phyloP scores from a whole-genome alignment of 2,888 invertebrate species.

The Drymonia ruficornis region DNA sequence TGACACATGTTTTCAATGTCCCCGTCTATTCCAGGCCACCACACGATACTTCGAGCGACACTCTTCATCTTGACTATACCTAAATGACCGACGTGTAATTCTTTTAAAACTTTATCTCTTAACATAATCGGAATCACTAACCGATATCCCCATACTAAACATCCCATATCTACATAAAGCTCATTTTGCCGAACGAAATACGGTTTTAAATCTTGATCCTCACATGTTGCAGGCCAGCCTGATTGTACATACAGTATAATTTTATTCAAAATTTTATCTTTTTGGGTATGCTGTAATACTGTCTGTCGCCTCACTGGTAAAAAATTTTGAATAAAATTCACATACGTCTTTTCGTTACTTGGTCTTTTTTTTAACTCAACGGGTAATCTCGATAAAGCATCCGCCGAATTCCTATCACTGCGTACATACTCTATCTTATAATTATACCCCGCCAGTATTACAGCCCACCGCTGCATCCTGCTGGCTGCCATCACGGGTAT shows the following conservation, averaged over 20 bases:
- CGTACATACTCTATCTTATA: slow-evolving; percentile 7
- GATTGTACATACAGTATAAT: neutral
- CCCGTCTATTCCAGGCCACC: slow-evolving; percentile 30
- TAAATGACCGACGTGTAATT: slow-evolving; percentile 23
- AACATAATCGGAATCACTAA: slow-evolving; percentile 11
- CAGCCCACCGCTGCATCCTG: slow-evolving; percentile 5
- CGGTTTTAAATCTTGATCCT: neutral
- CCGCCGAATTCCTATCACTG: slow-evolving; percentile 4
- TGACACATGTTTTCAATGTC: slow-evolving; percentile 18
- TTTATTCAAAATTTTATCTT: neutral
- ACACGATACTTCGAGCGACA: slow-evolving; percentile 26
- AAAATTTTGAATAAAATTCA: slow-evolving; percentile 12
- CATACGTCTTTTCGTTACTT: slow-evolving; percentile 1
- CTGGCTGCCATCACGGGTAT: slow-evolving; percentile 4
- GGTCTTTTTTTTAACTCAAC: neutral
- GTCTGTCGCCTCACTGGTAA: neutral
- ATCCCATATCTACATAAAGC: slow-evolving; percentile 5
- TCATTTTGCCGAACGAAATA: slow-evolving; percentile 6
- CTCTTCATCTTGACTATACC: slow-evolving; percentile 33
- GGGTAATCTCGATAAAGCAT: slow-evolving; percentile 7
- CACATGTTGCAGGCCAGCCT: slow-evolving; percentile 2
- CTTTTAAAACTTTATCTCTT: slow-evolving; percentile 14
- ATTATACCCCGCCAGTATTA: slow-evolving; percentile 4
- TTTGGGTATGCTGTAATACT: neutral
- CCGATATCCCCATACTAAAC: slow-evolving; percentile 11